These are phyloP conservation scores for Nysson spinosus DNA, from an alignment of 2,888 invertebrate species.

Conservation along the genomic window DNA sequence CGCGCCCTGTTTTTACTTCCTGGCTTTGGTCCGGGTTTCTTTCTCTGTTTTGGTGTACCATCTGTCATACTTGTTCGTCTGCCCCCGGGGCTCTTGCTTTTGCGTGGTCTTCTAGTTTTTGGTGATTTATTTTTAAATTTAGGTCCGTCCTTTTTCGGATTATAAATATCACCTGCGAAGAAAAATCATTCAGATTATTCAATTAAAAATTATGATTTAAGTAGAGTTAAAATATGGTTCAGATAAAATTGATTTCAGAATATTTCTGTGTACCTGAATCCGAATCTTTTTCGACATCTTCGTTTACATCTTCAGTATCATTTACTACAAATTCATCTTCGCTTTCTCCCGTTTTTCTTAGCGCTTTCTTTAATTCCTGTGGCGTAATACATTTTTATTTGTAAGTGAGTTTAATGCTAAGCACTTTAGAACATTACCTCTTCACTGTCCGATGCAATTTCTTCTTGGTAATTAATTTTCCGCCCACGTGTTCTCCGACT, in stretches of 20 bases:
- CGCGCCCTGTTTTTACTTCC: constrained; percentile 73
- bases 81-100: constrained; percentile 69
- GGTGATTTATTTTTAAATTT: constrained; percentile 70
- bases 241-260: too few species aligned
- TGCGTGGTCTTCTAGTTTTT: constrained; percentile 66
- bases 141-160: constrained; percentile 69
- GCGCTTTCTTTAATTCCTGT: constrained; percentile 77
- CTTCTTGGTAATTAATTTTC: constrained; percentile 88
- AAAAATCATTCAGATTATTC: constrained; percentile 1
- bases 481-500: constrained; percentile 85
- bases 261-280: constrained; percentile 71
- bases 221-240: too few species aligned
- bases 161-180: constrained; percentile 72
- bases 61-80: constrained; percentile 67
- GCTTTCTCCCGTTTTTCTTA: constrained; percentile 78
- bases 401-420: too few species aligned
- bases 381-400: neutral
- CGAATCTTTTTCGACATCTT: constrained; percentile 76
- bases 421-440: constrained; percentile 79
- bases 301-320: constrained; percentile 77
- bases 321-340: constrained; percentile 79
- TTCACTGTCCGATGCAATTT: constrained; percentile 86
- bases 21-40: constrained; percentile 75
- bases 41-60: constrained; percentile 71
- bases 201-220: too few species aligned